Percentiles rank a stretch among this genome's conserved stretches.
These are phyloP conservation scores for Dolichallabes microphthalmus DNA, from an alignment of 2,113 vertebrate genomes.

Conservation along the genomic window DNA sequence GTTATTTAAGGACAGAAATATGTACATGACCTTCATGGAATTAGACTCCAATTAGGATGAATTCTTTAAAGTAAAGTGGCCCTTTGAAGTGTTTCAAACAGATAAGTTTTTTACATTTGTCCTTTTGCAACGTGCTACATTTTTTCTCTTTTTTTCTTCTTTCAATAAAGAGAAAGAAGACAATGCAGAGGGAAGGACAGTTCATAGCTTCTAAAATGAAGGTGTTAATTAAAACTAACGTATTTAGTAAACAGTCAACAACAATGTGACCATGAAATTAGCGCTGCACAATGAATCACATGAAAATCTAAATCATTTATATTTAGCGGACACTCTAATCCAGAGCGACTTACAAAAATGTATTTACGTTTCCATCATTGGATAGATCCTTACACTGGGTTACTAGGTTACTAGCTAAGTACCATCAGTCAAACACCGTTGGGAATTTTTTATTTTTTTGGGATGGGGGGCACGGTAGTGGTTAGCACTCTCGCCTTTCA, in stretches of 20 bases:
- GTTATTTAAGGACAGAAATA: not conserved
- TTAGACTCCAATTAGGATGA: not conserved
- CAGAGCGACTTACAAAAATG: no score
- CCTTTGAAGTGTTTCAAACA: no score
- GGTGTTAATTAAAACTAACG: not conserved
- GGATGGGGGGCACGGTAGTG: no score
- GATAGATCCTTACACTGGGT: no score
- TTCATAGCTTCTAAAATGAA: not conserved
- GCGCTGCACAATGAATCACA: no score
- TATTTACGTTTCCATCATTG: no score
- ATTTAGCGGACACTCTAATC: no score
- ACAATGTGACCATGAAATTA: not conserved
- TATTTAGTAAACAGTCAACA: not conserved
- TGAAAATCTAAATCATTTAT: no score
- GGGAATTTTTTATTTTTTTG: no score
- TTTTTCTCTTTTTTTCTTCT: not conserved
- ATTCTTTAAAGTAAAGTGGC: not conserved
- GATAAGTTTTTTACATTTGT: not conserved
- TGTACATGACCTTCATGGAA: not conserved
- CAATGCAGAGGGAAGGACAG: not conserved
- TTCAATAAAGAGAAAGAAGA: not conserved
- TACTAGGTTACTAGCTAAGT: no score
- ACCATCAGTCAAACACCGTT: no score
- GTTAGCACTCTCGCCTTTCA: no score
- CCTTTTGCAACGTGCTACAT: not conserved